phyloP scores from a whole-genome alignment of 2,888 invertebrate genomes.

The Drosophila mettleri region DNA sequence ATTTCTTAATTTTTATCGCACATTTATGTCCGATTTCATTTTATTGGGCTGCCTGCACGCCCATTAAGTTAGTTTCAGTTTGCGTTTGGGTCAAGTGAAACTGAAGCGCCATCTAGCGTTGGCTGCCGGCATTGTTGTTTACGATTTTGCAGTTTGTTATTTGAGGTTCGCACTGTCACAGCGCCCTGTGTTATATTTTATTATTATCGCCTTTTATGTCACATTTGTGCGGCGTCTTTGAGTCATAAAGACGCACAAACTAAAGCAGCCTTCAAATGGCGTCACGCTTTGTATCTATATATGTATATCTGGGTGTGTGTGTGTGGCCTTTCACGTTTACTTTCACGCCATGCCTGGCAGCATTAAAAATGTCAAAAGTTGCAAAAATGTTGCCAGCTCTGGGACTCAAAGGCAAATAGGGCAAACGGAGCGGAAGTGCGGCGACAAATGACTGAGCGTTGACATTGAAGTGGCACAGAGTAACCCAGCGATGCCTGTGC shows the following conservation, averaged over 20 bases:
- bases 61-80: slow-evolving; percentile 24
- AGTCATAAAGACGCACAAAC: slow-evolving; percentile 79
- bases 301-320: slow-evolving; percentile 2
- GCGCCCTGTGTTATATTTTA: slow-evolving; percentile 70
- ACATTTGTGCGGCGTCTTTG: slow-evolving; percentile 80
- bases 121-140: slow-evolving; percentile 54
- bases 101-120: slow-evolving; percentile 76
- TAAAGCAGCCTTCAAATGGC: slow-evolving; percentile 60
- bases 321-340: slow-evolving; percentile 45
- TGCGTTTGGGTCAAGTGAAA: slow-evolving; percentile 57
- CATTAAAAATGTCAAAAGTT: slow-evolving; percentile 81
- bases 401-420: slow-evolving; percentile 51
- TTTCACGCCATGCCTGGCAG: slow-evolving; percentile 78
- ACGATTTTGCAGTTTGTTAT: slow-evolving; percentile 81
- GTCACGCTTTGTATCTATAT: slow-evolving; percentile 30
- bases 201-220: slow-evolving; percentile 80
- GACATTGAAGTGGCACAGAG: slow-evolving; percentile 69
- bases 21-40: slow-evolving; percentile 57
- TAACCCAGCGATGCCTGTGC: slow-evolving; percentile 17
- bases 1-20: slow-evolving; percentile 75
- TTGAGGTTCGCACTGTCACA: slow-evolving; percentile 43
- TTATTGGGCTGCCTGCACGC: slow-evolving; percentile 45
- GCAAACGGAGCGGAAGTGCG: slow-evolving; percentile 40
- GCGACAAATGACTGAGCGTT: slow-evolving; percentile 72
- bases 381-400: slow-evolving; percentile 74